Conservation (phyloP, 2,113 vertebrate species). For the Circaetus gallicus region DNA sequence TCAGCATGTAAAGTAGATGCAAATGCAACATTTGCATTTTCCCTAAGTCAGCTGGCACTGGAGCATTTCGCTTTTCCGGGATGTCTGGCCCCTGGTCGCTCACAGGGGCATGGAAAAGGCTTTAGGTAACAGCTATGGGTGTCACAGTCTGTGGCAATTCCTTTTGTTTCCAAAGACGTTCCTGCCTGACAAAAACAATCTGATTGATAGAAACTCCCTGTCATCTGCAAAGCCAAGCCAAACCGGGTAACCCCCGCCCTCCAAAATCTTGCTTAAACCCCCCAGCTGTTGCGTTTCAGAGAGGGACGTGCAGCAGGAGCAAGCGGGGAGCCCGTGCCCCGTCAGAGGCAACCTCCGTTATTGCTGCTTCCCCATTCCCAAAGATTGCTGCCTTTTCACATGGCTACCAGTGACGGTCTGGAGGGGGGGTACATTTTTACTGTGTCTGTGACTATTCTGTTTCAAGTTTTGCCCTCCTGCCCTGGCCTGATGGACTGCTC, state of each 20-base stretch:
- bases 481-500: not conserved
- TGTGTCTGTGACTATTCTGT: not conserved
- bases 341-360: fast-evolving
- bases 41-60: not conserved
- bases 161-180: not conserved
- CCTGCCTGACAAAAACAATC: not conserved
- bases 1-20: not conserved
- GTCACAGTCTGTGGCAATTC: fast-evolving
- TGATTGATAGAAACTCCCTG: fast-evolving
- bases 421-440: not conserved
- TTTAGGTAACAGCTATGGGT: fast-evolving
- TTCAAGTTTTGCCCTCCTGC: not conserved
- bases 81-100: too few species aligned
- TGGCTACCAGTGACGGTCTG: fast-evolving
- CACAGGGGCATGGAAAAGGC: not conserved
- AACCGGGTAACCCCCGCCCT: fast-evolving
- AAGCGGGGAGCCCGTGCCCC: fast-evolving
- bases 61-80: not conserved
- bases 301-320: fast-evolving
- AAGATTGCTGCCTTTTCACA: not conserved
- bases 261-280: fast-evolving
- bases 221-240: not conserved
- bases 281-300: fast-evolving
- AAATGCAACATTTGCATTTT: not conserved
- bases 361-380: not conserved